Percentiles rank a stretch among this genome's conserved stretches.
phyloP scores from a whole-genome alignment of 2,888 invertebrate species.

The Nebria brevicollis region DNA sequence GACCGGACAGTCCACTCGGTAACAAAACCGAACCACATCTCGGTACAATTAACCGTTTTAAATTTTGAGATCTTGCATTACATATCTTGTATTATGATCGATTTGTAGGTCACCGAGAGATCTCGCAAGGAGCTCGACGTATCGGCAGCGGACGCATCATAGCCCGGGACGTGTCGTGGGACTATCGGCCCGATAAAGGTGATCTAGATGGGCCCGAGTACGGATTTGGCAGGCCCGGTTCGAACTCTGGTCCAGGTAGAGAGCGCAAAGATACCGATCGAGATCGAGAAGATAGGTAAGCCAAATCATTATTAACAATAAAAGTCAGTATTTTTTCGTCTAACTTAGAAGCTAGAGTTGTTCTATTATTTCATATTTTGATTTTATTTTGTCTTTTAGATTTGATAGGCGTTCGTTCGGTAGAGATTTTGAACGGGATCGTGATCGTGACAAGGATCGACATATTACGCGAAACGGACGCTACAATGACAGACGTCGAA shows the following conservation, averaged over 20 bases:
- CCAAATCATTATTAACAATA: not conserved
- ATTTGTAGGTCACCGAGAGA: conserved; percentile 59
- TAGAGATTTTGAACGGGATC: conserved; percentile 65
- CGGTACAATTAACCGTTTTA: conserved; percentile 35
- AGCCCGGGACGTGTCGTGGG: conserved; percentile 69
- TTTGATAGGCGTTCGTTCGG: conserved; percentile 70
- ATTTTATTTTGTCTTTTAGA: conserved; percentile 39
- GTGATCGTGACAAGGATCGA: conserved; percentile 52
- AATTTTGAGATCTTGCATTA: conserved; percentile 49
- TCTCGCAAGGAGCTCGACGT: conserved; percentile 65
- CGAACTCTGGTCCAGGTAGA: conserved; percentile 52
- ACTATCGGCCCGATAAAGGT: conserved; percentile 60
- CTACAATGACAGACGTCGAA: conserved; percentile 69
- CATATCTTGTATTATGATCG: not conserved
- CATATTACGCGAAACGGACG: conserved; percentile 64
- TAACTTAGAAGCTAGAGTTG: no score
- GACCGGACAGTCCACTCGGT: conserved; percentile 56
- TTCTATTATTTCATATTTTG: no score
- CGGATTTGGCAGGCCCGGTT: conserved; percentile 28
- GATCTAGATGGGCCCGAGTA: conserved; percentile 34
- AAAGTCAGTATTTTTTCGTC: no score
- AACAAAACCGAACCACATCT: conserved; percentile 51
- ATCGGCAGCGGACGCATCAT: conserved; percentile 89
- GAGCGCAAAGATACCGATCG: conserved; percentile 52
- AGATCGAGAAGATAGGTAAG: conserved; percentile 52